Percentiles rank a stretch among this genome's conserved stretches.
These are phyloP conservation scores for Manis crassicaudata DNA, from an alignment of 2,797 vertebrate genomes.

Conservation along the genomic window DNA sequence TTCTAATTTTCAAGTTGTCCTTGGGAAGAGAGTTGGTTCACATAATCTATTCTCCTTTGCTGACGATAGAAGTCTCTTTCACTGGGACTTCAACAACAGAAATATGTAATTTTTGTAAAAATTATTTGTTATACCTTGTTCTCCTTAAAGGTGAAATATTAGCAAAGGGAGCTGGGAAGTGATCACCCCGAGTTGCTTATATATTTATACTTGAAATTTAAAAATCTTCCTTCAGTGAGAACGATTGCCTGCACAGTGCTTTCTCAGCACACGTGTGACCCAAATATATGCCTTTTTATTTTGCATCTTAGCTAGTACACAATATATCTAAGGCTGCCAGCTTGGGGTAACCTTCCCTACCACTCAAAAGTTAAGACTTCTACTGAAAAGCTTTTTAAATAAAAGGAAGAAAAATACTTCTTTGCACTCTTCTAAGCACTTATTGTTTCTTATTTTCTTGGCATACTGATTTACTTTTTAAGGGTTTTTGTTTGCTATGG, in stretches of 20 bases:
- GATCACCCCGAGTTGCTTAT: background rate
- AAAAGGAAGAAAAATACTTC: background rate
- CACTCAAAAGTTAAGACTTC: background rate
- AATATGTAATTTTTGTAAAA: background rate
- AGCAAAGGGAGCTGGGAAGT: background rate
- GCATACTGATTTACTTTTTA: background rate
- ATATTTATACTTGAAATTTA: background rate
- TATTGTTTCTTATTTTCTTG: background rate
- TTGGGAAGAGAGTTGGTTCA: background rate
- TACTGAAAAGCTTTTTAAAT: background rate
- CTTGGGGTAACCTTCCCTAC: background rate
- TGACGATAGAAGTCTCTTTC: background rate
- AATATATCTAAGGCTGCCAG: background rate
- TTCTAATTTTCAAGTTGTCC: background rate
- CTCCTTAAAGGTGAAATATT: background rate
- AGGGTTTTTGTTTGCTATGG: background rate
- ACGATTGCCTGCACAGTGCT: background rate
- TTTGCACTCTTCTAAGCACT: background rate
- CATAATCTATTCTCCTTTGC: background rate
- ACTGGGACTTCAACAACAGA: background rate
- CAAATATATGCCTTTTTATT: background rate
- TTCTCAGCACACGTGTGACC: rapidly evolving
- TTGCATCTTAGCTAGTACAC: background rate
- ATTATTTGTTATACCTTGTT: background rate
- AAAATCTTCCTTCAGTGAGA: background rate